A percentile compares a stretch with the other conserved stretches of the same genome.
Evolutionary conservation across 2,888 invertebrate species (phyloP).

Genomic region (Calameuta filiformis): DNA sequence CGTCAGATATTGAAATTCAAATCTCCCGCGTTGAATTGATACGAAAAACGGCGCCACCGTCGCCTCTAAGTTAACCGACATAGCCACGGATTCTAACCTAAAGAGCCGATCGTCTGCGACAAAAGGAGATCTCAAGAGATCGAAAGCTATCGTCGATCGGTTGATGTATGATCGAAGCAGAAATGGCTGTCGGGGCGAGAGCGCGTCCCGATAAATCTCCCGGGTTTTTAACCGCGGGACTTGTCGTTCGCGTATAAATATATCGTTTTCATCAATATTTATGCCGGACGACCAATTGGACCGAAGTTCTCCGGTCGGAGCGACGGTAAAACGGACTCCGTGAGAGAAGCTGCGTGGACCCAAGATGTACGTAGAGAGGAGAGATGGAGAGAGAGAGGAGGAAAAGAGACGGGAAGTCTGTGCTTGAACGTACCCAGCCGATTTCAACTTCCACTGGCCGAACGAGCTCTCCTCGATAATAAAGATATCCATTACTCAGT

Average conservation of each 20-base stretch:
- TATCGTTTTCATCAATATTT: slow-evolving; percentile 61
- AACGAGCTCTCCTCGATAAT: slow-evolving; percentile 22
- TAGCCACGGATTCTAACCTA: background rate
- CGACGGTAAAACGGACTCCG: background rate
- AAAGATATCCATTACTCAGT: slow-evolving; percentile 28
- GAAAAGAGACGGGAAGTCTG: background rate
- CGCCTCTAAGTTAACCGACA: too few species aligned
- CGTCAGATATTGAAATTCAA: background rate
- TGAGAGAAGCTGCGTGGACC: background rate
- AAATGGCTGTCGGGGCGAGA: slow-evolving; percentile 58
- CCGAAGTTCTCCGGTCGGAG: slow-evolving; percentile 32
- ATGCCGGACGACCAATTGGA: slow-evolving; percentile 49
- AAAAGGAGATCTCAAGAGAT: slow-evolving; percentile 9
- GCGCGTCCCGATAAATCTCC: slow-evolving; percentile 59
- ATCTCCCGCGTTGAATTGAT: background rate
- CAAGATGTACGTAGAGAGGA: background rate
- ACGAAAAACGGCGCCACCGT: too few species aligned
- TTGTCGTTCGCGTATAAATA: slow-evolving; percentile 59
- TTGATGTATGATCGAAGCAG: slow-evolving; percentile 58
- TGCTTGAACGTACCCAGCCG: background rate
- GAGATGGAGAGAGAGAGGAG: background rate
- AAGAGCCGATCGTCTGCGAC: background rate
- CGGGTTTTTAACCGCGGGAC: slow-evolving; percentile 46
- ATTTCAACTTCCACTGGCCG: background rate
- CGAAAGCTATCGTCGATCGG: slow-evolving; percentile 25